These are phyloP conservation scores for Drosophila parthenogenetica DNA, from an alignment of 2,888 invertebrate species.

Conservation along the genomic window DNA sequence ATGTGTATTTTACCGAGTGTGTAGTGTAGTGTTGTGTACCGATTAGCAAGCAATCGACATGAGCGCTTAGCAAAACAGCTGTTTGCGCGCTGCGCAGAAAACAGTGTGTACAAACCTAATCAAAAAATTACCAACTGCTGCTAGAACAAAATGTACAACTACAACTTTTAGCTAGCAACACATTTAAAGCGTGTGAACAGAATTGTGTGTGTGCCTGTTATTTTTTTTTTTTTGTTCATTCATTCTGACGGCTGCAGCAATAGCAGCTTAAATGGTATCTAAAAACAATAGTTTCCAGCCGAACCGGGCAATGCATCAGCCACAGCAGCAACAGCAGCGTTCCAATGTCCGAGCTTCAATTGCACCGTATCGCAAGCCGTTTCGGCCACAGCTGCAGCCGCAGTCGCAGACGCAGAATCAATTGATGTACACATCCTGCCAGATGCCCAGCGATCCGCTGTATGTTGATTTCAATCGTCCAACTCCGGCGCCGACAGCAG, in stretches of 20 bases:
- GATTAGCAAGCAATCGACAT: too few species aligned
- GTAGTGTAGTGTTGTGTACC: too few species aligned
- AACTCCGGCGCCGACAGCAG: conserved; percentile 58
- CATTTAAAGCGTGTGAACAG: conserved; percentile 51
- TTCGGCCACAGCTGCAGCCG: conserved; percentile 40
- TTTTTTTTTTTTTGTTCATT: conserved; percentile 3
- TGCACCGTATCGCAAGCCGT: conserved; percentile 75
- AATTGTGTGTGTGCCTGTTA: conserved; percentile 16
- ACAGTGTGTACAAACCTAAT: too few species aligned
- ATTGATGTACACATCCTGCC: conserved; percentile 83
- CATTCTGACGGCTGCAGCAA: conserved; percentile 16
- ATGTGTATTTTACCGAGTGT: too few species aligned
- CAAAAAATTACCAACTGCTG: neutral
- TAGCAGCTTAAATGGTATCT: conserved; percentile 56
- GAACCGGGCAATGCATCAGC: conserved; percentile 59
- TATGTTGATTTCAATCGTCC: conserved; percentile 84
- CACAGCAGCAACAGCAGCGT: conserved; percentile 46
- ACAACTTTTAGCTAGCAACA: conserved; percentile 43
- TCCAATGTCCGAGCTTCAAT: conserved; percentile 54
- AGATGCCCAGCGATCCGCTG: conserved; percentile 85
- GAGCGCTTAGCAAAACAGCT: too few species aligned
- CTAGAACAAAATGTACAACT: conserved; percentile 36
- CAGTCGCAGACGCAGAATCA: conserved; percentile 48
- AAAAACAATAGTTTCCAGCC: conserved; percentile 69
- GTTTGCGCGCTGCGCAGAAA: too few species aligned